These are phyloP conservation scores for Isurus oxyrinchus DNA, from an alignment of 2,113 vertebrate genomes.

Conservation along the genomic window DNA sequence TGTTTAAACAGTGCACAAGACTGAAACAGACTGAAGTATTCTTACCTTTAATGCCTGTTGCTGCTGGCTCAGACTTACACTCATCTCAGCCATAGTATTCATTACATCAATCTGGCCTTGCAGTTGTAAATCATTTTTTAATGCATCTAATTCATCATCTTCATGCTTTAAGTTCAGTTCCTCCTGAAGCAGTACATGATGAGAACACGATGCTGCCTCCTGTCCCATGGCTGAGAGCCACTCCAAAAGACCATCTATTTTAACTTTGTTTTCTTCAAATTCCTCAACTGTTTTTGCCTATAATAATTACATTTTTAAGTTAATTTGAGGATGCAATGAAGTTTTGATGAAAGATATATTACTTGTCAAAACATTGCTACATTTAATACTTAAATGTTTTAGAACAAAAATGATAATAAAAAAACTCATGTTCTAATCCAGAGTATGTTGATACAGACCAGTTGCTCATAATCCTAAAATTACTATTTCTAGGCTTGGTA, in stretches of 20 bases:
- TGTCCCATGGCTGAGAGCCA: constrained; percentile 56
- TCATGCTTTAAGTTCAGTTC: background rate
- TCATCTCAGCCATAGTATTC: background rate
- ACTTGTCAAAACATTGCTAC: background rate
- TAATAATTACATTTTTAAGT: constrained; percentile 39
- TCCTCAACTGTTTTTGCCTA: constrained; percentile 84
- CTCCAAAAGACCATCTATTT: constrained; percentile 71
- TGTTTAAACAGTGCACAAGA: background rate
- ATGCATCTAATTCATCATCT: background rate
- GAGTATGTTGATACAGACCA: background rate
- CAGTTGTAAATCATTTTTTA: background rate
- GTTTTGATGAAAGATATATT: background rate
- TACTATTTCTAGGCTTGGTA: background rate
- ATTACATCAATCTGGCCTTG: background rate
- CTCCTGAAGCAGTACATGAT: background rate
- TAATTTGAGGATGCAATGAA: background rate
- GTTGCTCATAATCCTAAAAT: background rate
- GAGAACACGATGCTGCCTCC: constrained; percentile 37
- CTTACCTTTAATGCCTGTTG: constrained; percentile 26
- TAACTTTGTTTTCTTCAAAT: constrained; percentile 74
- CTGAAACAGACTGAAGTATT: background rate
- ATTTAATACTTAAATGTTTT: background rate
- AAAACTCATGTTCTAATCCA: background rate
- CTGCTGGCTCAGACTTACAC: background rate
- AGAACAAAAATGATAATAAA: background rate